These are phyloP conservation scores for Decapterus maruadsi DNA, from an alignment of 2,797 vertebrate species.

Conservation along the genomic window DNA sequence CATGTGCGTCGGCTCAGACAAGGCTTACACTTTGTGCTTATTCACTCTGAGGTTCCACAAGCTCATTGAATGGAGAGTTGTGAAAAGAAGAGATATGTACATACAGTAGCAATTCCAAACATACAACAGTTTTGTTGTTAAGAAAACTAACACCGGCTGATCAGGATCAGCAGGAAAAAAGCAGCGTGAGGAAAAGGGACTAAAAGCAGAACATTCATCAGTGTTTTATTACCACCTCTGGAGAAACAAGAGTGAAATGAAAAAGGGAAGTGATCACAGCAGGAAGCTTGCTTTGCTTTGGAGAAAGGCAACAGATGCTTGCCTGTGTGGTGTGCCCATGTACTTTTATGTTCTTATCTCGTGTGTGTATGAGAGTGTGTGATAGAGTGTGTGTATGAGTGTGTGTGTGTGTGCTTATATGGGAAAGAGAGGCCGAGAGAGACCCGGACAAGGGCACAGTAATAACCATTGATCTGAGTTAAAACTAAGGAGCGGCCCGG, in stretches of 20 bases:
- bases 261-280: constrained; percentile 56
- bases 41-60: too few relatives aligned
- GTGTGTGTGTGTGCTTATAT: constrained; percentile 13
- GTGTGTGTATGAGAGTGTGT: constrained; percentile 16
- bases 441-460: constrained; percentile 77
- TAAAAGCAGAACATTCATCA: constrained; percentile 41
- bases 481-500: constrained; percentile 73
- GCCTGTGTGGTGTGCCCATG: constrained; percentile 15
- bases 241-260: constrained; percentile 49
- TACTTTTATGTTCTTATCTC: constrained; percentile 15
- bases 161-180: constrained; percentile 4
- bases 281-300: constrained; percentile 49
- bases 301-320: constrained; percentile 54
- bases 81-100: too few relatives aligned
- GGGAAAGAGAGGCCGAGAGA: constrained; percentile 33
- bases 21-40: too few relatives aligned
- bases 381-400: not conserved
- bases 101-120: not conserved
- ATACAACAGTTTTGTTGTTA: not conserved
- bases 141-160: not conserved
- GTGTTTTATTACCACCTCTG: constrained; percentile 46
- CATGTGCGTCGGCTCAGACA: too few relatives aligned
- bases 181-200: not conserved
- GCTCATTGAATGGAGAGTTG: too few relatives aligned
- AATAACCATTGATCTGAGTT: constrained; percentile 85